Evolutionary conservation across 2,113 vertebrate genomes (phyloP), one percentile per base, ranked within the genome.

Genomic region (Echinops telfairi): DNA sequence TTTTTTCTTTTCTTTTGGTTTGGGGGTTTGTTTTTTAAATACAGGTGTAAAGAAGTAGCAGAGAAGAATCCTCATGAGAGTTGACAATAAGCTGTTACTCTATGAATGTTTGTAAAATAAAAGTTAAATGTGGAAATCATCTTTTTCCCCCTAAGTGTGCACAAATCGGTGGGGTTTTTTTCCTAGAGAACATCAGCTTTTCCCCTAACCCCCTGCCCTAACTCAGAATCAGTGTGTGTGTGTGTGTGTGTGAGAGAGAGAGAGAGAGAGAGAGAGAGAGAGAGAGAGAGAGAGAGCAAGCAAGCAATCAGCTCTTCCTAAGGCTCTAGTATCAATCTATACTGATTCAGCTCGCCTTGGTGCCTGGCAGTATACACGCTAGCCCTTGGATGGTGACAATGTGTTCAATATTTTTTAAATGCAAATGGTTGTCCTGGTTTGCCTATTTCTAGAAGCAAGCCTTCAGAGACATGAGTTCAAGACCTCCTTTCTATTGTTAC

Each of bases 371-470:
- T 57, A 3, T 33, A 16, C 36, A 87, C 64, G 11, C 0, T n/a
- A 68, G 81, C 33, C 53, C 82, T 93, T 89, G 91, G 78, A 88
- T 79, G 88, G 33, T 75, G 73, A 81, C 84, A 71, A 43, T 40
- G 36, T 31, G 47, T 53, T 53, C 10, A 53, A 53, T 53, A 29
- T 79, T 88, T 57, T 81, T 78, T 57, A 62, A 40, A 64, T 27
- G 20, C 43, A 80, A 10, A 25, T 23, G 86, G 84, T 81, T 71
- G 5, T 38, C 31, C 43, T 53, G 31, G 0, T 86, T 88, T 83
- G n/a, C 83, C 60, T 68, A n/a, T 88, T 97, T 95, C 94, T 83
- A 71, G 93, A 83, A 94, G 31, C 57, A 78, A 87, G 38, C 78
- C 62, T 90, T 91, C 75, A 93, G 76, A 93, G 75, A 12, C 83